Conservation (phyloP, 2,113 vertebrate genomes). For the Nannobrachium achirus region DNA sequence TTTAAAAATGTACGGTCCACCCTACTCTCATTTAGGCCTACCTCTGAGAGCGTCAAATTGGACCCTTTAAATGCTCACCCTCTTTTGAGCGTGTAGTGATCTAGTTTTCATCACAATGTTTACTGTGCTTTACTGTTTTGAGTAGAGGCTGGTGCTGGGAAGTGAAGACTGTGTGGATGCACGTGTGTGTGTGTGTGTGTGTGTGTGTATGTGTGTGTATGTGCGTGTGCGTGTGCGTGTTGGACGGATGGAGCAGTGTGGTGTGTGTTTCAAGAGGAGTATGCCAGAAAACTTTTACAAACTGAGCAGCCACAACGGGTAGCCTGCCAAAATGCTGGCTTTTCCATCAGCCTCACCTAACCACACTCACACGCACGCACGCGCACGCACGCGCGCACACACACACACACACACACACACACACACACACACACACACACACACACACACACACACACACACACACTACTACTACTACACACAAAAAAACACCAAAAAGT, state of each 20-base stretch:
- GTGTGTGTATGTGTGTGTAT: conserved; percentile 14
- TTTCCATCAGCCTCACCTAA: conserved; percentile 61
- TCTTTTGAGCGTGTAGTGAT: background rate
- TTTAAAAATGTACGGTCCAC: too few species aligned
- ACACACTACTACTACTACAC: background rate
- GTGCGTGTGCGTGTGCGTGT: conserved; percentile 4
- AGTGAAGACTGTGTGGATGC: conserved; percentile 32
- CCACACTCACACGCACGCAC: conserved; percentile 36
- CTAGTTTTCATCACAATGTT: conserved; percentile 38
- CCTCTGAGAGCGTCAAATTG: too few species aligned
- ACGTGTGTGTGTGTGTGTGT: conserved; percentile 11
- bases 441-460: background rate
- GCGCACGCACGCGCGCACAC: conserved; percentile 25
- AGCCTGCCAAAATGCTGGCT: conserved; percentile 60
- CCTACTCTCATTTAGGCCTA: too few species aligned
- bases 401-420: conserved; percentile 8
- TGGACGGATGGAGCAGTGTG: conserved; percentile 22
- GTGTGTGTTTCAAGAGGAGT: conserved; percentile 28
- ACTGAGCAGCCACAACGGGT: conserved; percentile 54
- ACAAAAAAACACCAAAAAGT: conserved; percentile 3
- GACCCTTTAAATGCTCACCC: too few species aligned
- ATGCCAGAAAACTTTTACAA: conserved; percentile 56
- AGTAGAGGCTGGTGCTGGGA: conserved; percentile 36
- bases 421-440: conserved; percentile 8
- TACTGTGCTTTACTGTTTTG: conserved; percentile 22